phyloP scores from a whole-genome alignment of 2,888 invertebrate genomes.

The Neoitamus cyanurus region DNA sequence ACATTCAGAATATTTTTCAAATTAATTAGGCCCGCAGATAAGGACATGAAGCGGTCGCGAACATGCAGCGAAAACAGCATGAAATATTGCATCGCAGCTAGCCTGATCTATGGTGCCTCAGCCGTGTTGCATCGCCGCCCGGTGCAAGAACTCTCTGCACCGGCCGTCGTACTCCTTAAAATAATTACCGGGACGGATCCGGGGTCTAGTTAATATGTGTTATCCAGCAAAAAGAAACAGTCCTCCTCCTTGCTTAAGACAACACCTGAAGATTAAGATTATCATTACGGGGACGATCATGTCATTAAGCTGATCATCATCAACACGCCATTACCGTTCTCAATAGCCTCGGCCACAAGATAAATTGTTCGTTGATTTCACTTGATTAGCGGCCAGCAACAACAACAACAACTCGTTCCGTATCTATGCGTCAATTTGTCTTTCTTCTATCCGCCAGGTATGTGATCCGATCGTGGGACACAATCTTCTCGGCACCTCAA shows the following conservation, averaged over 20 bases:
- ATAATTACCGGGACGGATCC: conserved; percentile 27
- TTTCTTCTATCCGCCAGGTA: conserved; percentile 43
- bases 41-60: background rate
- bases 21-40: background rate
- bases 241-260: conserved; percentile 7
- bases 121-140: background rate
- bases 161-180: background rate
- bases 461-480: conserved; percentile 44
- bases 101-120: background rate
- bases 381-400: conserved; percentile 49
- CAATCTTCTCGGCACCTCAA: conserved; percentile 17
- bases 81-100: conserved; percentile 6
- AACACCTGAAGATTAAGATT: conserved; percentile 47
- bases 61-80: background rate
- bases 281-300: conserved; percentile 48
- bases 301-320: conserved; percentile 50
- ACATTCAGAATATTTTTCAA: background rate
- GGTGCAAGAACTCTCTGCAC: background rate
- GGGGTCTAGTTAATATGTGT: conserved; percentile 18
- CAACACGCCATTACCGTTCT: conserved; percentile 34
- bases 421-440: conserved; percentile 51
- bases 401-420: conserved; percentile 29
- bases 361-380: conserved; percentile 52
- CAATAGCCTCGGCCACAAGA: conserved; percentile 41
- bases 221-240: conserved; percentile 6